Base-by-base conservation (phyloP, 2,888 invertebrate genomes). In the Stenichneumon culpator region DNA sequence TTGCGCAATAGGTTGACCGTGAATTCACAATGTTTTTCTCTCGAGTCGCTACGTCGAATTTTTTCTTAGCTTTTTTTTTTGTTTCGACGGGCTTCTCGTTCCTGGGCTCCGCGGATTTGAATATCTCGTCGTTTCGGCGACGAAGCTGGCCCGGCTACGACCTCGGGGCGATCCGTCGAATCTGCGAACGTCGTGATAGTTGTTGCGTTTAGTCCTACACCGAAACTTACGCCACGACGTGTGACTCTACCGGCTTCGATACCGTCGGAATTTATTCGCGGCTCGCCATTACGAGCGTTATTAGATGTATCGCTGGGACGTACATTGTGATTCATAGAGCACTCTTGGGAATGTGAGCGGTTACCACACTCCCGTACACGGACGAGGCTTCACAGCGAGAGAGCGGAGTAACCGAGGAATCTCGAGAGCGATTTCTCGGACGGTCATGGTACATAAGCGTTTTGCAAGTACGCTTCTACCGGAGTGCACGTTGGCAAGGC, bases 401-500 rank as follows among this genome's bases (percentile, higher is more conserved):
- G 65, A 57, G 54, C 63, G 52, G 36, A 54, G 72, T 4, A 6
- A 74, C 25, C 36, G 36, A 83, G 69, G 68, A 83, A 83, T 79
- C 83, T 79, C 60, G 44, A 79, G 79, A 83, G 44, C 77, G 63
- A 84, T 78, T 84, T 72, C 82, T 52, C 73, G 81, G 79, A 72
- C 68, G 54, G 79, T 85, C 85, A 85, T 79, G 85, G 85, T 78
- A 73, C 79, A 82, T 82, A 79, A 82, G 82, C 74, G 72, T 79
- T 68, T 70, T 65, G 36, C 70, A 79, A 83, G 73, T 83, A 63
- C 54, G 28, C n/a, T 65, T 54, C 74, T n/a, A 70, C 52, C 19
- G 44, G 11, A 11, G 52, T 19, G 52, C 60, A 63, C 36, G 60
- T 25, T 52, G 79, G 25, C 44, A 3, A 3, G 39, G 39, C 54